These are phyloP conservation scores for Pagetopsis macropterus DNA, from an alignment of 2,797 vertebrate genomes.

Conservation along the genomic window DNA sequence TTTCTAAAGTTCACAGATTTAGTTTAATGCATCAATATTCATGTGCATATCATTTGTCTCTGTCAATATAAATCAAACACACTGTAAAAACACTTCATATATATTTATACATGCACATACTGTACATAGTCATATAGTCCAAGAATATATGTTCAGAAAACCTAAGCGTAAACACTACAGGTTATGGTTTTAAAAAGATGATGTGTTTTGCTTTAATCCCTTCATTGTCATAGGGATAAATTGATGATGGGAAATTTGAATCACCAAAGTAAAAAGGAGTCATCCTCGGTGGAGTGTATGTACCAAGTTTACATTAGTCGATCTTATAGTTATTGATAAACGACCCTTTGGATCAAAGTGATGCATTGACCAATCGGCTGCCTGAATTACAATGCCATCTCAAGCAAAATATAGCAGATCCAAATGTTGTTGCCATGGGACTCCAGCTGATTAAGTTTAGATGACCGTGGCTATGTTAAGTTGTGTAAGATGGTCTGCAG, in stretches of 20 bases:
- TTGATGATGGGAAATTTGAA: too few species aligned
- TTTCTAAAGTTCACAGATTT: too few species aligned
- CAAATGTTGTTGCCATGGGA: slow-evolving; percentile 33
- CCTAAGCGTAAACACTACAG: neutral
- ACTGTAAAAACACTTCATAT: too few species aligned
- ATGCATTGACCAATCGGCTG: neutral
- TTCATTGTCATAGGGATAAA: neutral
- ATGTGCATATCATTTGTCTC: too few species aligned
- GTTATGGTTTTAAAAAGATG: neutral
- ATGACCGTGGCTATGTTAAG: slow-evolving; percentile 46
- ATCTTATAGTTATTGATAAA: neutral
- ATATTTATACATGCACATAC: too few species aligned
- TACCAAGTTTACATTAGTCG: neutral
- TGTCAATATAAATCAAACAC: too few species aligned
- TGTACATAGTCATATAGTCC: too few species aligned
- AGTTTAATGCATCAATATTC: too few species aligned
- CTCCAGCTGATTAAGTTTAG: slow-evolving; percentile 45
- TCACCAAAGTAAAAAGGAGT: too few species aligned
- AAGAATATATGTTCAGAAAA: neutral
- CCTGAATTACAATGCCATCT: neutral
- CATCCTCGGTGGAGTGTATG: too few species aligned
- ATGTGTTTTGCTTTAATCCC: neutral
- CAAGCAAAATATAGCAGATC: slow-evolving; percentile 32
- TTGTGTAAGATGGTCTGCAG: slow-evolving; percentile 18
- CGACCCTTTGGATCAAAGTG: neutral